Evolutionary conservation across 2,797 vertebrate species (phyloP).

Genomic region (Uromys caudimaculatus): DNA sequence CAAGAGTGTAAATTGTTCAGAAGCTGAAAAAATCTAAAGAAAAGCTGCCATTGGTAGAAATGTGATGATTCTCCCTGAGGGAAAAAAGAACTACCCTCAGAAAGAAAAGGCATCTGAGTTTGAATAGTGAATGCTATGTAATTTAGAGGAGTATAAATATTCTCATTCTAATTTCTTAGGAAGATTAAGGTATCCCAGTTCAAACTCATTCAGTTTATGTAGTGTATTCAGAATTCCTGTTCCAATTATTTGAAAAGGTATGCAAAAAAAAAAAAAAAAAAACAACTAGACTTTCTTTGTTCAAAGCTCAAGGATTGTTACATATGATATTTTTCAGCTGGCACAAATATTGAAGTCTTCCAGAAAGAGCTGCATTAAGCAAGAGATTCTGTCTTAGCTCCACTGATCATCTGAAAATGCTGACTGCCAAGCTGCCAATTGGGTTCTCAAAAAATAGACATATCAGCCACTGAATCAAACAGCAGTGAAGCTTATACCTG

Average conservation of each 20-base stretch:
- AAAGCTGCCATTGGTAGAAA: background rate
- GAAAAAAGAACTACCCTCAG: background rate
- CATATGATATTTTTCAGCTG: slow-evolving; percentile 61
- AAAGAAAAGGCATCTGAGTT: background rate
- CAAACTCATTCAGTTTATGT: background rate
- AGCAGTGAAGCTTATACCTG: slow-evolving; percentile 47
- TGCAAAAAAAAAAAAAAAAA: background rate
- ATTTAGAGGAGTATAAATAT: background rate
- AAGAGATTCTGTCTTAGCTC: slow-evolving; percentile 60
- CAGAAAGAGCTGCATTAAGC: slow-evolving; percentile 44
- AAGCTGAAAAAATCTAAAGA: slow-evolving; percentile 11
- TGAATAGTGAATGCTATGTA: background rate
- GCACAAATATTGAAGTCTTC: slow-evolving; percentile 29
- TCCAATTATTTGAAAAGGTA: background rate
- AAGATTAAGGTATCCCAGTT: slow-evolving; percentile 17
- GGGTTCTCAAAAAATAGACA: slow-evolving; percentile 56
- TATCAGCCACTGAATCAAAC: slow-evolving; percentile 58
- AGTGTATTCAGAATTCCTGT: background rate
- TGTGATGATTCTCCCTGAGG: background rate
- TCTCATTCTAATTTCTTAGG: background rate
- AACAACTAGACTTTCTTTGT: background rate
- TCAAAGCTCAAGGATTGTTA: slow-evolving; percentile 57
- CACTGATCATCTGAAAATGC: slow-evolving; percentile 67
- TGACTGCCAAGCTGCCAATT: slow-evolving; percentile 54
- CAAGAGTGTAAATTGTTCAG: background rate